Base-by-base conservation (phyloP, 2,797 vertebrate species). In the Valencia hispanica region DNA sequence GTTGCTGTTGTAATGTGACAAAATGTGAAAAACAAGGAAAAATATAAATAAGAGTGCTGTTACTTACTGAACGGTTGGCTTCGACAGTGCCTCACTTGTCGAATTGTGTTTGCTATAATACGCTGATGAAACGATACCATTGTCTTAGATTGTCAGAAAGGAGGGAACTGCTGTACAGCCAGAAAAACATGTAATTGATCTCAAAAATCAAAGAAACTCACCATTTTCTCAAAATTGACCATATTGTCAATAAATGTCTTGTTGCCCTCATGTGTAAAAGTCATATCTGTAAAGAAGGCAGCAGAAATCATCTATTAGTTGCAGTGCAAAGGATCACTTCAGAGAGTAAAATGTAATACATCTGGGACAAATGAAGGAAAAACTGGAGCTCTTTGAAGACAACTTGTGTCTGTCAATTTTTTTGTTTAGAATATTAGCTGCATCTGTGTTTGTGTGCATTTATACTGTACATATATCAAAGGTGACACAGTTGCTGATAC, bases 201-300 rank as follows among this genome's bases (percentile, higher is more conserved):
- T 39, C 50, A 66, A 2, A 65, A 0, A 5, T 36, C 8, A 88
- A 18, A 85, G 53, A 80, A 79, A 96, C 97, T 53, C 95, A 99
- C 98, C 97, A 99, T 99, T 96, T 99, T 99, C 94, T 99, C 98
- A 88, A 99, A 99, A 95, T 99, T 99, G 88, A 99, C 96, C 91
- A 99, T 96, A 86, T 89, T 97, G 93, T 98, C 98, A 87, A 96
- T 95, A 88, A 97, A 96, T 0, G 98, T 99, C 94, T 97, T 99
- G 96, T 99, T 99, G 81, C 98, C 97, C 86, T 99, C 97, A n/a
- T 99, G 97, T 86, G 97, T 99, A 92, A 99, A 99, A 17, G 97
- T 99, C 97, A 99, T 99, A 90, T 99, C 98, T 99, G 89, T 45
- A 68, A 80, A 74, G 34, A 80, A 74, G 79, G 5, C 0, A 41